Conservation (phyloP, 2,113 vertebrate species). For the Cavia porcellus region DNA sequence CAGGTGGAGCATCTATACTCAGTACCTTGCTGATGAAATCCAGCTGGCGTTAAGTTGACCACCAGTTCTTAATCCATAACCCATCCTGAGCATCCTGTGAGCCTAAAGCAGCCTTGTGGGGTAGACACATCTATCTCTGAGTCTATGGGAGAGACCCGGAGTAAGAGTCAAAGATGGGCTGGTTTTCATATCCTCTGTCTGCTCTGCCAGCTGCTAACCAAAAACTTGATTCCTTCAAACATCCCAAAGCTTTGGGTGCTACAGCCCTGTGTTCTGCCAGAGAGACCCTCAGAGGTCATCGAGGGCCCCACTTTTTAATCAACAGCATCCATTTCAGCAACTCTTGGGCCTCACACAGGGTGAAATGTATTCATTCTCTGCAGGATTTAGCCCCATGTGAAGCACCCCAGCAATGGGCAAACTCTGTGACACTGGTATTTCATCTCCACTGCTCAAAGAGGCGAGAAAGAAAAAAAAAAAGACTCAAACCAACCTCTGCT, state of each 20-base stretch:
- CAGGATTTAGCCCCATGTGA: not conserved
- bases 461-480: not conserved
- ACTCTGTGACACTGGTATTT: not conserved
- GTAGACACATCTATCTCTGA: not conserved
- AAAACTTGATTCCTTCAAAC: not conserved
- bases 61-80: too few relatives aligned
- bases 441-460: conserved; percentile 15
- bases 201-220: not conserved
- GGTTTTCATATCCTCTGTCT: not conserved
- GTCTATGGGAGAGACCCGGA: not conserved
- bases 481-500: not conserved
- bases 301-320: not conserved
- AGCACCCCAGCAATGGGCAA: not conserved
- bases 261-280: not conserved
- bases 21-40: too few relatives aligned
- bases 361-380: not conserved
- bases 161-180: not conserved
- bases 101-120: rapidly evolving
- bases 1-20: too few relatives aligned
- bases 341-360: not conserved
- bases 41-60: too few relatives aligned
- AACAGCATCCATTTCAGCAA: not conserved
- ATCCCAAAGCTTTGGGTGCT: not conserved
- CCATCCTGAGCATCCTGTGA: rapidly evolving
- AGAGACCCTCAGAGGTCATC: not conserved